Evolutionary conservation across 1,140 invertebrate species (phyloP), one percentile per base, ranked within the genome.

Genomic region (Saccostrea echinata): DNA sequence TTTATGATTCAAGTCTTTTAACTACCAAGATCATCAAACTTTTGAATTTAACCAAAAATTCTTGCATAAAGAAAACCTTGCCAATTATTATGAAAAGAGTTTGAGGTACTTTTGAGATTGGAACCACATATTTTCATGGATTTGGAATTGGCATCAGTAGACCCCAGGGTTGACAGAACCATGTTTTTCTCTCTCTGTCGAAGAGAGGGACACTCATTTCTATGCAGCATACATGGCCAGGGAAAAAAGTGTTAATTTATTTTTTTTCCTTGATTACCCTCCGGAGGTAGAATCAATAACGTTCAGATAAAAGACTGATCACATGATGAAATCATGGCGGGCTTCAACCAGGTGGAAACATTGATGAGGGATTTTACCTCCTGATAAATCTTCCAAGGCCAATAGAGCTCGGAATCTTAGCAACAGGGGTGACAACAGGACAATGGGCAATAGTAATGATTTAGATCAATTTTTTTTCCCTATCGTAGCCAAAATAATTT

Each of bases 281-380:
- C 68, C 1, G 68, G 68, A 76, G 68, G 68, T 76, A 30, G 68
- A 76, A 76, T 76, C 68, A 76, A 76, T 76, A 76, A 24, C 27
- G 68, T 76, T 76, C 68, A 33, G 68, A 76, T 76, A 76, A 76
- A 76, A 30, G 27, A 27, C 24, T 76, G 68, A 76, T 30, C 68
- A 76, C 68, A 76, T 76, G 68, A 76, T 33, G 30, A 76, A 76
- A 76, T 76, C 27, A 76, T 76, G 68, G 68, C 27, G 68, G 12
- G 68, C 11, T 30, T 76, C 30, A 76, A 1, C 16, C 68, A 30
- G 68, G 68, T 76, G 68, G 68, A 76, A 76, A 76, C 9, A 76
- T 76, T 76, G 68, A 76, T 76, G 68, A 76, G 68, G 68, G 68
- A 16, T 27, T 76, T 76, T 76, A 76, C 68, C 68, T 76, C 68